Evolutionary conservation across 2,113 vertebrate species (phyloP), one percentile per base, ranked within the genome.

Genomic region (Octodon degus): DNA sequence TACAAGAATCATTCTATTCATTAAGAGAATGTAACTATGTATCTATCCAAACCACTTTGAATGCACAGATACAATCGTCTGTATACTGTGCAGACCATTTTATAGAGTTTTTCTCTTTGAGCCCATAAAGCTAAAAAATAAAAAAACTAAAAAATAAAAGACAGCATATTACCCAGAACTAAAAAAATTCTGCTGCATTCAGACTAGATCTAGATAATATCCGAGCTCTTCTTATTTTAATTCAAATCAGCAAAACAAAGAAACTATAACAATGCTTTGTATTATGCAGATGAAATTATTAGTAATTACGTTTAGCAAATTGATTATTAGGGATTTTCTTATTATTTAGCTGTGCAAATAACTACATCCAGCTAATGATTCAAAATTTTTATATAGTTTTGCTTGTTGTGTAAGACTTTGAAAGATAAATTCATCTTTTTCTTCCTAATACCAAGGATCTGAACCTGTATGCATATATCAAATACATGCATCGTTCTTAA

Each of bases 201-300:
- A 55, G n/a, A 79, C 17, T 67, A 79, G 17, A 55, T 93, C 30
- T 50, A 89, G 70, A 83, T 68, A 94, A 70, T 50, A 79, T 92
- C 12, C 5, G 12, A 53, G 91, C 37, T 85, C 32, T 86, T 17
- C 85, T 74, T 88, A 43, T 94, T 95, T 93, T 96, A 95, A 72
- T 85, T 82, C n/a, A 94, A 94, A 55, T 92, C 96, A 94, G 58
- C 63, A 76, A 82, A 97, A 92, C 83, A 74, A 90, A 53, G n/a
- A 85, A 93, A 94, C 32, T 85, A 4, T 32, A 68, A 82, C 24
- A 53, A 55, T 93, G 77, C 34, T 87, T 91, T 83, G 20, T 79
- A 83, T 91, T 96, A 63, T 92, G 14, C 74, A 93, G 70, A 40
- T 80, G 14, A 90, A 95, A 95, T 93, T 72, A 27, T 96, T 92